Conservation (phyloP, 2,797 vertebrate genomes). For the Pteropus rufus region DNA sequence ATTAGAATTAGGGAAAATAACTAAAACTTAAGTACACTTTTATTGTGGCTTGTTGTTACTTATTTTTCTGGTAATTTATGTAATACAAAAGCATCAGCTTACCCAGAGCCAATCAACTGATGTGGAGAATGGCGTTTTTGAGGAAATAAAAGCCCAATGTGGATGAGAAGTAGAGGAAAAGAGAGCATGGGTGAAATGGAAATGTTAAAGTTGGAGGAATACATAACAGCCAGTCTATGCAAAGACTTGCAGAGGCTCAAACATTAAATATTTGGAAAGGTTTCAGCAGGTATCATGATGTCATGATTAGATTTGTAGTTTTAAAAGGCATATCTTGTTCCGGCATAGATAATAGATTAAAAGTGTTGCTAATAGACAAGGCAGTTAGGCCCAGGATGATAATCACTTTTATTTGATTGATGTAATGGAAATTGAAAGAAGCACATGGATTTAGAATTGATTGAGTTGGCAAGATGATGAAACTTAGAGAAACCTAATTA, state of each 20-base stretch:
- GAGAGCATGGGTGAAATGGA: neutral
- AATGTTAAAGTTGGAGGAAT: neutral
- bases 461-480: neutral
- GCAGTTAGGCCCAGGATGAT: neutral
- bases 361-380: neutral
- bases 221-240: neutral
- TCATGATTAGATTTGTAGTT: neutral
- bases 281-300: neutral
- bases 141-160: neutral
- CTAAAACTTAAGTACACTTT: neutral
- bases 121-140: neutral
- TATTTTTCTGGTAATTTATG: neutral
- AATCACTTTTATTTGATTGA: neutral
- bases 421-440: neutral
- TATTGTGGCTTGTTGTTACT: neutral
- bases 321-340: neutral
- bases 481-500: neutral
- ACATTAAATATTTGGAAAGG: neutral
- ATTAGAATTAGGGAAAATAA: neutral
- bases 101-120: neutral
- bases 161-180: neutral
- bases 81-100: neutral
- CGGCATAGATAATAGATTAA: neutral
- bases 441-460: neutral
- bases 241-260: neutral